phyloP scores from a whole-genome alignment of 1,140 invertebrate species.

The Ceratoteleas bidentatus region DNA sequence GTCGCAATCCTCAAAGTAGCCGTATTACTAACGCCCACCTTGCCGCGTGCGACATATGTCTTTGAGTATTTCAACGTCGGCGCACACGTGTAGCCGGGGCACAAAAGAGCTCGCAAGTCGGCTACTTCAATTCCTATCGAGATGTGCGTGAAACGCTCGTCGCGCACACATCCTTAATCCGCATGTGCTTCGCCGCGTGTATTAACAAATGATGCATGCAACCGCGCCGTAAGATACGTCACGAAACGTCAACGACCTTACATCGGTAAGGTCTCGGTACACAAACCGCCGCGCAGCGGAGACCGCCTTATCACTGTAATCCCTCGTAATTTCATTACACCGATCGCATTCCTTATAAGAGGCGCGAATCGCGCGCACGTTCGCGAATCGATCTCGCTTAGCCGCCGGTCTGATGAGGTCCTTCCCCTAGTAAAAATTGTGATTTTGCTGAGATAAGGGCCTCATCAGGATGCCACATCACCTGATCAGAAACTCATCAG shows the following conservation, averaged over 20 bases:
- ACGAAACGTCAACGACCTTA: conserved; percentile 54
- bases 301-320: conserved; percentile 55
- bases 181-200: conserved; percentile 20
- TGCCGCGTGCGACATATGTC: conserved; percentile 46
- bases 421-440: too few species aligned
- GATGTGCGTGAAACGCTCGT: conserved; percentile 56
- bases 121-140: conserved; percentile 62
- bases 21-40: conserved; percentile 60
- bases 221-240: conserved; percentile 47
- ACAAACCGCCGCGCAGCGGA: conserved; percentile 3
- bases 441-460: too few species aligned
- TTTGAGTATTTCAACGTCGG: conserved; percentile 46
- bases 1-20: conserved; percentile 44
- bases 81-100: conserved; percentile 42
- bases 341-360: conserved; percentile 23
- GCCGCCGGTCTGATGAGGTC: conserved; percentile 40
- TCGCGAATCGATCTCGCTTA: conserved; percentile 48
- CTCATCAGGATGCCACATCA: too few species aligned
- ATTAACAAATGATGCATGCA: conserved; percentile 58
- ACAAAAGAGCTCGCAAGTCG: conserved; percentile 51
- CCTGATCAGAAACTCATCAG: too few species aligned
- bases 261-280: conserved; percentile 24
- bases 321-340: conserved; percentile 55
- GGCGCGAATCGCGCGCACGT: conserved; percentile 16
- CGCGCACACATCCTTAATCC: conserved; percentile 46